A percentile compares a stretch with the other conserved stretches of the same genome.
Evolutionary conservation across 2,888 invertebrate species (phyloP).

Genomic region (Balanococcus diminutus): DNA sequence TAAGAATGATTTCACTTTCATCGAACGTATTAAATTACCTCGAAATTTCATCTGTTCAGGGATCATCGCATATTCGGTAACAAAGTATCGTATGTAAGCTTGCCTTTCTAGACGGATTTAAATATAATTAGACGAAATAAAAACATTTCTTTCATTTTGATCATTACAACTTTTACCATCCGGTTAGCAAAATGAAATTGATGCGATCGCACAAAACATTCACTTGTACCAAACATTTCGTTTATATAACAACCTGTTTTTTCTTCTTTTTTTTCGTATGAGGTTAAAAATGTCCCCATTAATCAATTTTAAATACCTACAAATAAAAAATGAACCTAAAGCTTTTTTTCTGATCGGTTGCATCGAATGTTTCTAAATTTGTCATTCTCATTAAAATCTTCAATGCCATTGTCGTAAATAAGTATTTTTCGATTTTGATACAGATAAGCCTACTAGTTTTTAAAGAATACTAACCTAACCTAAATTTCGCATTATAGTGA

Average conservation of each 20-base stretch:
- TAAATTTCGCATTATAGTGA: neutral
- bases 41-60: neutral
- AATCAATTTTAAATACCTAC: slow-evolving; percentile 9
- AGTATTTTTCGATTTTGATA: neutral
- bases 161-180: neutral
- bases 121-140: neutral
- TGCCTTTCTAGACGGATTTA: neutral
- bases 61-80: neutral
- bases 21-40: neutral
- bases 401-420: no score
- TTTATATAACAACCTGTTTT: neutral
- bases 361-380: no score
- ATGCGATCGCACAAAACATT: neutral
- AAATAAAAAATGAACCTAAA: neutral
- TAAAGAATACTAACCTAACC: neutral
- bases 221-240: neutral
- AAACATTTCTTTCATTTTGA: neutral
- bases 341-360: neutral
- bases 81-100: neutral
- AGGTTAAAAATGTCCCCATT: neutral
- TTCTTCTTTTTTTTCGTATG: neutral
- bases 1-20: neutral
- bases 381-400: no score
- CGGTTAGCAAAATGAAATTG: neutral
- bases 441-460: no score